Conservation (phyloP, 2,797 vertebrate species). For the Melanotaenia nigrans region DNA sequence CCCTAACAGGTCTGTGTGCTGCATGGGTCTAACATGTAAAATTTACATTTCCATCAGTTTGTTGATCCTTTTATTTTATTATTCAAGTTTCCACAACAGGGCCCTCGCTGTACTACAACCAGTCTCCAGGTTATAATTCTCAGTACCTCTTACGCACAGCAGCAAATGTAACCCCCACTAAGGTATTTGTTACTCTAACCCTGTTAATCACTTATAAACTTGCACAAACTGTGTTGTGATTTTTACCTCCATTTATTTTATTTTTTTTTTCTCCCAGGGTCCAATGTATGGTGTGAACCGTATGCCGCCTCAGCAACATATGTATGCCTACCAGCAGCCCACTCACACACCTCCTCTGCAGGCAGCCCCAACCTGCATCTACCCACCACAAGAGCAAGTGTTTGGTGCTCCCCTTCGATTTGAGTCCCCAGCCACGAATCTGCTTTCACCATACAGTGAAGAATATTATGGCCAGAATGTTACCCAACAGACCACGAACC, state of each 20-base stretch:
- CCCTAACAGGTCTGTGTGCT: conserved; percentile 87
- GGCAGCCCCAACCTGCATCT: conserved; percentile 90
- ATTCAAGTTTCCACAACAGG: conserved; percentile 91
- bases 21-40: background rate
- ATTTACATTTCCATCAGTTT: background rate
- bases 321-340: conserved; percentile 92
- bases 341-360: conserved; percentile 94
- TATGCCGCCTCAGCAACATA: conserved; percentile 92
- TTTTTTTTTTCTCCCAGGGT: conserved; percentile 75
- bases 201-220: background rate
- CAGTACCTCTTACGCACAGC: conserved; percentile 95
- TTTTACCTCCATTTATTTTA: background rate
- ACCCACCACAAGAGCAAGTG: conserved; percentile 92
- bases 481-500: conserved; percentile 89
- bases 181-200: conserved; percentile 81
- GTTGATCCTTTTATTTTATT: background rate
- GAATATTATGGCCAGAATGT: conserved; percentile 91
- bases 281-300: conserved; percentile 93
- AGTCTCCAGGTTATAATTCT: conserved; percentile 94
- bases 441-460: conserved; percentile 93
- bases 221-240: background rate
- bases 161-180: conserved; percentile 94
- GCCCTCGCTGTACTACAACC: conserved; percentile 91
- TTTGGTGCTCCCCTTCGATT: conserved; percentile 90
- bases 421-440: conserved; percentile 89